Evolutionary conservation across 2,888 invertebrate species (phyloP), one percentile per base, ranked within the genome.

Genomic region (Serripes groenlandicus): DNA sequence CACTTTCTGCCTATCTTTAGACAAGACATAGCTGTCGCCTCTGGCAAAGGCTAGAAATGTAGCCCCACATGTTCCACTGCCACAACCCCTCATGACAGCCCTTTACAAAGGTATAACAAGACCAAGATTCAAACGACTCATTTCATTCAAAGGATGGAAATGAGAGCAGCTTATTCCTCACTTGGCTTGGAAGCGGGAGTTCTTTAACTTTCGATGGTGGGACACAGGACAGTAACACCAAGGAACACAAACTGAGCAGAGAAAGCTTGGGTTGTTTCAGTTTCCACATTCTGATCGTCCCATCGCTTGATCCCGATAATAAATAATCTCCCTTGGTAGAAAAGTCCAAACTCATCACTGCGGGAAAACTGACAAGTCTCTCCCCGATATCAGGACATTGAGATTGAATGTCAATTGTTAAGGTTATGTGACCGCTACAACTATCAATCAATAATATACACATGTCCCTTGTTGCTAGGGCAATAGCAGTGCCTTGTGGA

Each of bases 231-330:
- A 92, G 76, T 37, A 93, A 86, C 34, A 71, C 74, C 71, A 87
- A 85, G 72, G 89, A 86, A 81, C 93, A 92, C 26, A 91, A 64
- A 70, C 88, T 82, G 69, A 90, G 88, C 9, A 93, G 83, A 7
- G 88, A 72, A 4, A 82, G 81, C 9, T 60, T 42, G n/a, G 66
- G 35, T 18, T 26, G 35, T 2, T 89, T 87, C 15, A 92, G 74
- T 23, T 91, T 89, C 91, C 92, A 92, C 5, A 93, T 34, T 11
- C 92, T 73, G 0, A 91, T 78, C 30, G 78, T 78, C 1, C 93
- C 92, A 82, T 93, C 93, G 78, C 89, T 88, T 9, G 89, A 83
- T 23, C 89, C 75, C 11, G 90, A 86, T 5, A 86, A 89, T 42
- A 92, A 71, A 35, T 90, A 88, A n/a, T 90, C 87, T 23, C 91